phyloP scores from a whole-genome alignment of 2,888 invertebrate species.

The Diadegma fenestrale region DNA sequence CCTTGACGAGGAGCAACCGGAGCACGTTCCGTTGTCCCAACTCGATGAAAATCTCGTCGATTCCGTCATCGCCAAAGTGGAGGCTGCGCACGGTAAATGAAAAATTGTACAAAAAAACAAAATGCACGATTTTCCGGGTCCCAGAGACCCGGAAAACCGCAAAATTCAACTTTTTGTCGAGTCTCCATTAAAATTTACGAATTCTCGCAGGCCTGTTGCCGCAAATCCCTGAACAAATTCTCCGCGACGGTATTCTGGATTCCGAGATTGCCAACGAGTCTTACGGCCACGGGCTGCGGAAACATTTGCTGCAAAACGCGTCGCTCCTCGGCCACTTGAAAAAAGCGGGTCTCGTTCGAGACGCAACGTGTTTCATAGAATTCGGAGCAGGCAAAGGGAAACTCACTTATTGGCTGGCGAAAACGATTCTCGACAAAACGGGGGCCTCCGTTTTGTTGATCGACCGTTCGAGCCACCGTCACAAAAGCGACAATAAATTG shows the following conservation, averaged over 20 bases:
- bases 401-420: slow-evolving; percentile 91
- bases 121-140: background rate
- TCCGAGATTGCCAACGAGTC: slow-evolving; percentile 86
- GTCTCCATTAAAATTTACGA: too few relatives aligned
- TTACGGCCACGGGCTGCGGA: slow-evolving; percentile 88
- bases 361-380: slow-evolving; percentile 92
- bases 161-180: too few relatives aligned
- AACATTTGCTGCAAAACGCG: slow-evolving; percentile 93
- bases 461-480: slow-evolving; percentile 93
- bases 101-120: background rate
- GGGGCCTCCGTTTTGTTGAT: slow-evolving; percentile 89
- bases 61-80: slow-evolving; percentile 78
- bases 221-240: slow-evolving; percentile 83
- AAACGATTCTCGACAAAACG: slow-evolving; percentile 86
- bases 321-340: slow-evolving; percentile 91
- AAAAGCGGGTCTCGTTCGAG: slow-evolving; percentile 86
- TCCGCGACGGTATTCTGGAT: slow-evolving; percentile 85
- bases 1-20: slow-evolving; percentile 56
- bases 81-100: slow-evolving; percentile 75
- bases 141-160: background rate
- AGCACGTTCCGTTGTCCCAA: slow-evolving; percentile 75
- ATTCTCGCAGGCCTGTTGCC: slow-evolving; percentile 69
- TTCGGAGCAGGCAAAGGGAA: slow-evolving; percentile 97
- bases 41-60: slow-evolving; percentile 75
- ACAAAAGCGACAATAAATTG: slow-evolving; percentile 91